Evolutionary conservation across 2,888 invertebrate species (phyloP).

Genomic region (Netelia virgata): DNA sequence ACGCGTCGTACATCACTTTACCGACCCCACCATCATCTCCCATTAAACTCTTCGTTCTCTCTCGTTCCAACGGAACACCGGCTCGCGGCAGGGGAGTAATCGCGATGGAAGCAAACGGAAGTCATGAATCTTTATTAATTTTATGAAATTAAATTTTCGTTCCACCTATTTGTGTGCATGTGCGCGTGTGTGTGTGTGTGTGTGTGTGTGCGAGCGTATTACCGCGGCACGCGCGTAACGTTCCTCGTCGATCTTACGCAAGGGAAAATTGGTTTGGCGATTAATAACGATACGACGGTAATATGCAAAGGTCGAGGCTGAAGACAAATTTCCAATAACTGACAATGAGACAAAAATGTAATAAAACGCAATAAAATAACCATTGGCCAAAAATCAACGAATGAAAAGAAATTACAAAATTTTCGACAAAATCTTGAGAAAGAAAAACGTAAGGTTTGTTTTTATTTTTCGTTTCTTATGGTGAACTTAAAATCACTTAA

Average conservation of each 20-base stretch:
- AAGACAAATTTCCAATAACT: not conserved
- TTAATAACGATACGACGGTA: too few relatives aligned
- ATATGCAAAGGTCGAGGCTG: not conserved
- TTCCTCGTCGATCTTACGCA: not conserved
- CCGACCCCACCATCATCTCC: not conserved
- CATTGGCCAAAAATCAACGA: too few relatives aligned
- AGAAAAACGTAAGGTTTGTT: too few relatives aligned
- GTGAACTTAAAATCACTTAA: too few relatives aligned
- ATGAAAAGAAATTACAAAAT: too few relatives aligned
- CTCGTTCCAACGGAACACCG: not conserved
- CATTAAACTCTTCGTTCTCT: not conserved
- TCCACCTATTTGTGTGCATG: conserved; percentile 39
- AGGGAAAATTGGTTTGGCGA: not conserved
- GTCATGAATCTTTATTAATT: conserved; percentile 80
- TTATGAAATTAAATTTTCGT: conserved; percentile 75
- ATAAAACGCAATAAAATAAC: too few relatives aligned
- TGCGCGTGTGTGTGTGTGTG: not conserved
- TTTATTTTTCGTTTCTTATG: too few relatives aligned
- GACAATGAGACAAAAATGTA: too few relatives aligned
- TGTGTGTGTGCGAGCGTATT: too few relatives aligned
- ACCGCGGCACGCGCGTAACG: not conserved
- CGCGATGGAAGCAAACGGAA: conserved; percentile 69
- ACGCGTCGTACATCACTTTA: conserved; percentile 44
- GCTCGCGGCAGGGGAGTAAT: not conserved
- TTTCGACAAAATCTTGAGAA: too few relatives aligned